Conservation (phyloP, 1,140 invertebrate species). For the Euwallacea similis region DNA sequence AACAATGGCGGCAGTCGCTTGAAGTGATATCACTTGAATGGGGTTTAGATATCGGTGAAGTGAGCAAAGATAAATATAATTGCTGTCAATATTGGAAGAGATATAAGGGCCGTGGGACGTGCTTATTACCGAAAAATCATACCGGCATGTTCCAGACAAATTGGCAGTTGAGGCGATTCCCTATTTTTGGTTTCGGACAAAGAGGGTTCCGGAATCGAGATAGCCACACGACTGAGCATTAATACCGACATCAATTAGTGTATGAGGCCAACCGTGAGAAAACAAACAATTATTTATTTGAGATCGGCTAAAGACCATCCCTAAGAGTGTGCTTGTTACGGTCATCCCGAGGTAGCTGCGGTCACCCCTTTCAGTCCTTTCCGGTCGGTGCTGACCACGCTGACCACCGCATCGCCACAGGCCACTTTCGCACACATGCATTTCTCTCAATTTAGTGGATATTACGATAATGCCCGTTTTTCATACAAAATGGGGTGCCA, state of each 20-base stretch:
- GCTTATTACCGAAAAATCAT: conserved; percentile 48
- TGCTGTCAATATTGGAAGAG: conserved; percentile 37
- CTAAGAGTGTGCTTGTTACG: conserved; percentile 51
- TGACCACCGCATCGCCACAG: conserved; percentile 45
- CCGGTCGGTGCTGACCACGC: conserved; percentile 41
- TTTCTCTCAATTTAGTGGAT: conserved; percentile 49
- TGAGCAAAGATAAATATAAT: conserved; percentile 42
- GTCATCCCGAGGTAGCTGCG: conserved; percentile 44
- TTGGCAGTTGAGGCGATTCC: conserved; percentile 45
- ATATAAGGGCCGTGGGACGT: conserved; percentile 36
- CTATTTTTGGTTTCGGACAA: conserved; percentile 44
- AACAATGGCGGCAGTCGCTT: background rate
- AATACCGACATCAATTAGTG: conserved; percentile 54
- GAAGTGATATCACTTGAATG: conserved; percentile 16
- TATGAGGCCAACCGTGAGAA: conserved; percentile 52
- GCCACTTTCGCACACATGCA: conserved; percentile 38
- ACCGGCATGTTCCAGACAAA: conserved; percentile 42
- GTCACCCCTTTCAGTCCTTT: conserved; percentile 47
- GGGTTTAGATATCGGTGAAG: conserved; percentile 37
- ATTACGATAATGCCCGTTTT: conserved; percentile 35
- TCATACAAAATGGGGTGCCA: conserved; percentile 1
- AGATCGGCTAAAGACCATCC: conserved; percentile 47
- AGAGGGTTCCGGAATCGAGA: conserved; percentile 43
- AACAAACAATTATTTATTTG: conserved; percentile 55
- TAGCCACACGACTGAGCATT: conserved; percentile 47